phyloP scores from a whole-genome alignment of 2,888 invertebrate species.

The Latrodectus hesperus region DNA sequence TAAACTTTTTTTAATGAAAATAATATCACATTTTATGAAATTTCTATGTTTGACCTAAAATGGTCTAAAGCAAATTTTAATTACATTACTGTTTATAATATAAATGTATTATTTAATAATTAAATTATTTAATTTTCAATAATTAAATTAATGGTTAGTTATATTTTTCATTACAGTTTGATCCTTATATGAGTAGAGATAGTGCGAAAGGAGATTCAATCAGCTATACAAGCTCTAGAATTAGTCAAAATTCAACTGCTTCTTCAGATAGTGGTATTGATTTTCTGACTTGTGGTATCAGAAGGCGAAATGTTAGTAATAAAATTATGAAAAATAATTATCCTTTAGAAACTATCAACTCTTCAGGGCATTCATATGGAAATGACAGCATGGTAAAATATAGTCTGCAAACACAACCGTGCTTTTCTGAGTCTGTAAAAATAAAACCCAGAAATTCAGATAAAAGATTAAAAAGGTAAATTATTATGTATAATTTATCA shows the following conservation, averaged over 20 bases:
- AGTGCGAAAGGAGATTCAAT: not conserved
- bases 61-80: no score
- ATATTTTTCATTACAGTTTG: no score
- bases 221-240: not conserved
- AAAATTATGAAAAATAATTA: not conserved
- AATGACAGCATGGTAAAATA: not conserved
- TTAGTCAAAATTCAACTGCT: not conserved
- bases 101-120: no score
- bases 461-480: not conserved
- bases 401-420: not conserved
- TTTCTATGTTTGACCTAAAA: no score
- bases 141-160: no score
- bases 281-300: not conserved
- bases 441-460: not conserved
- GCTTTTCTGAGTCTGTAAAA: not conserved
- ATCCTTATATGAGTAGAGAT: not conserved
- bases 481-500: no score
- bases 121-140: no score
- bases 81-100: no score
- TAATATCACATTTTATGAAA: no score
- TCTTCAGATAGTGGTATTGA: constrained; percentile 15
- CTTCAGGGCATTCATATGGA: not conserved
- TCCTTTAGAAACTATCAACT: not conserved
- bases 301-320: not conserved
- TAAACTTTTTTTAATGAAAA: no score